Evolutionary conservation across 2,113 vertebrate genomes (phyloP).

Genomic region (Poicephalus gulielmi): DNA sequence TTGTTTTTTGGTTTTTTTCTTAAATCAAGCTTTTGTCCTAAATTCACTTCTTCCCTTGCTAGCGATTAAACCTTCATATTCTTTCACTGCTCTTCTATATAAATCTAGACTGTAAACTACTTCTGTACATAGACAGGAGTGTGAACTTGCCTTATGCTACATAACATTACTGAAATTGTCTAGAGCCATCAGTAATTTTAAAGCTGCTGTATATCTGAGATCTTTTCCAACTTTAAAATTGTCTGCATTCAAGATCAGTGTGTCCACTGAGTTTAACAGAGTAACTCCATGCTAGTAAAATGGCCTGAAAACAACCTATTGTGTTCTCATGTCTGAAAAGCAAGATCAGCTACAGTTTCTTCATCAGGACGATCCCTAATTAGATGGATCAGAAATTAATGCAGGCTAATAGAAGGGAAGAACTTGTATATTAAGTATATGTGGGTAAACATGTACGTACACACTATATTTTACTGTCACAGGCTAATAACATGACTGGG

Average conservation of each 20-base stretch:
- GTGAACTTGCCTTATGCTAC: background rate
- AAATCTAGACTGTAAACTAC: background rate
- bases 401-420: background rate
- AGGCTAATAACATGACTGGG: background rate
- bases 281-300: background rate
- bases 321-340: background rate
- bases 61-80: background rate
- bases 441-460: rapidly evolving
- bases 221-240: background rate
- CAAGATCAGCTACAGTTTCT: background rate
- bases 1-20: background rate
- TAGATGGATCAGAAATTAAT: background rate
- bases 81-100: background rate
- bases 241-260: background rate
- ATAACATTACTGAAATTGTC: background rate
- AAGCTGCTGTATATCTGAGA: background rate
- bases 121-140: background rate
- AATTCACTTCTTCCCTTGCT: background rate
- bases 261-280: background rate
- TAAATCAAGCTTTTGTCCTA: background rate
- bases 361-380: background rate
- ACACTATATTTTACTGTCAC: background rate
- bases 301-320: background rate
- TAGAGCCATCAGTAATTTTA: background rate
- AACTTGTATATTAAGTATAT: background rate